Evolutionary conservation across 2,888 invertebrate species (phyloP), one percentile per base, ranked within the genome.

Genomic region (Hyles lineata): DNA sequence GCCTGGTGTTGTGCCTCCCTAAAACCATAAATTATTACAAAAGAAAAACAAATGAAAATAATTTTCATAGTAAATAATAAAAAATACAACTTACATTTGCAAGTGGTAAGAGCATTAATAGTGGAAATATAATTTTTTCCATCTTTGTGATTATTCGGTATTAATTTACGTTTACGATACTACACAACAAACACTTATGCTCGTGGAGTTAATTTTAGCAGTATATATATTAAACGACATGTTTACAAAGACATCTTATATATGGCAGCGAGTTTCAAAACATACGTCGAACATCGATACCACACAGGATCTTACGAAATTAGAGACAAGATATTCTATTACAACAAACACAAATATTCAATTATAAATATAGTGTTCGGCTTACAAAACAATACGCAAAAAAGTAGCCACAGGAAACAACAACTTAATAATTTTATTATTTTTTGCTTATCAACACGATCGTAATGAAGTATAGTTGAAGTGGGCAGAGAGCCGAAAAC

Each of bases 1-100:
- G 70, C 86, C 86, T 9, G 85, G 84, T 5, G 76, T 67, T 8
- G 82, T 76, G 17, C 80, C 80, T 84, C 85, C 76, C 69, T 82
- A 79, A 21, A 73, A 73, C 32, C 25, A 29, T 32, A 21, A 32
- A 58, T 59, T n/a, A 1, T n/a, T 43, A 2, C 1, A 43, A 43
- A 43, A 2, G 55, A 55, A n/a, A 55, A 7, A 55, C n/a, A 55
- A 11, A 43, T 4, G 15, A 43, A 43, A 11, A 43, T 15, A 11
- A 43, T 11, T 43, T 43, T 15, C 11, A 58, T 21, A 58, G 9
- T 9, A 58, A 58, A 2, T 58, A 58, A n/a, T 7, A n/a, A n/a
- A 29, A 23, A 23, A 5, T 23, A 21, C 59, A 23, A 25, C 67
- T 50, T 50, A 67, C 67, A 23, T 50, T 23, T 23, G 23, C 50